A percentile compares a stretch with the other conserved stretches of the same genome.
Evolutionary conservation across 1,140 invertebrate species (phyloP).

Genomic region (Drosophila suzukii): DNA sequence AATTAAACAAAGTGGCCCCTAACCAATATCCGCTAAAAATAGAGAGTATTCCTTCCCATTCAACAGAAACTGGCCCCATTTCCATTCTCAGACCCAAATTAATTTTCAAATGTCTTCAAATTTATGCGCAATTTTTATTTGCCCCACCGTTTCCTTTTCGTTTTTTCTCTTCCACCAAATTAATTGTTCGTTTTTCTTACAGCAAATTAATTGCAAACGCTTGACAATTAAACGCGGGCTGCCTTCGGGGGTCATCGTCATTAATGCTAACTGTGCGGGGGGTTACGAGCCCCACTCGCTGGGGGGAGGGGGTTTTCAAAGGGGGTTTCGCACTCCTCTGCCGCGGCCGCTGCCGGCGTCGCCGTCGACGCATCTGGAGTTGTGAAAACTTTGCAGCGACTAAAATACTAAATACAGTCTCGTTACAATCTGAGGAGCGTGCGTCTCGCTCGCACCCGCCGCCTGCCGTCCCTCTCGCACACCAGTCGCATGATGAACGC

Average conservation of each 20-base stretch:
- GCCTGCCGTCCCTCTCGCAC: constrained; percentile 48
- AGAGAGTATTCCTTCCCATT: constrained; percentile 3
- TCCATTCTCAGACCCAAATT: constrained; percentile 41
- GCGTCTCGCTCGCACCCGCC: constrained; percentile 22
- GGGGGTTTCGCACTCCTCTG: background rate
- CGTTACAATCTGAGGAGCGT: constrained; percentile 79
- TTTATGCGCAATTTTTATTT: constrained; percentile 51
- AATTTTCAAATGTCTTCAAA: constrained; percentile 58
- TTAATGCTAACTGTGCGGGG: constrained; percentile 46
- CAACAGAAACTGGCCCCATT: constrained; percentile 17
- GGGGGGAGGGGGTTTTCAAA: background rate
- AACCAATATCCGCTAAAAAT: constrained; percentile 6
- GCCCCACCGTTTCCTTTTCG: constrained; percentile 6
- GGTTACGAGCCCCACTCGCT: background rate
- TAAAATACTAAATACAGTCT: constrained; percentile 84
- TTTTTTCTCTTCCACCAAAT: constrained; percentile 51
- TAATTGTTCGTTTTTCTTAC: constrained; percentile 78
- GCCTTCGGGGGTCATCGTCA: constrained; percentile 56
- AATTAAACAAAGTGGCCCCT: constrained; percentile 19
- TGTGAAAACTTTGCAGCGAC: constrained; percentile 79
- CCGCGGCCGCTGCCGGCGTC: constrained; percentile 30
- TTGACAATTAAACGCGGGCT: constrained; percentile 73
- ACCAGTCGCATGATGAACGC: constrained; percentile 76
- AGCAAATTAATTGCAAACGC: constrained; percentile 80
- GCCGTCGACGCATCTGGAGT: constrained; percentile 50